Percentiles rank a stretch among this genome's conserved stretches.
Evolutionary conservation across 2,113 vertebrate genomes (phyloP).

Genomic region (Saguinus midas): DNA sequence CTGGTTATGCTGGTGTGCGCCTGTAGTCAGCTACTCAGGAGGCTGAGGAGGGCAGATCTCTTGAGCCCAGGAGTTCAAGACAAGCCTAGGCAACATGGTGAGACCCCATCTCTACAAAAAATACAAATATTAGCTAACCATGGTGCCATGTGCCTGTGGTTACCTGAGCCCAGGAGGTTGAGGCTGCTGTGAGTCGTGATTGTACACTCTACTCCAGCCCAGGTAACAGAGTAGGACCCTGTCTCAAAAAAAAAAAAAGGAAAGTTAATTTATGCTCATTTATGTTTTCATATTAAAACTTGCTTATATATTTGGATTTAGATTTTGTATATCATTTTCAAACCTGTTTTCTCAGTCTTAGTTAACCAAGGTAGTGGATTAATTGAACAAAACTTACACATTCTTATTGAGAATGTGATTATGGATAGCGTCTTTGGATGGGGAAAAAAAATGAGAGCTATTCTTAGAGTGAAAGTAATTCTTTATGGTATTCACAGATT

Average conservation of each 20-base stretch:
- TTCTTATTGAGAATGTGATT: not conserved
- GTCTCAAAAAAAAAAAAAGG: too few species aligned
- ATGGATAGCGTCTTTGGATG: conserved; percentile 4
- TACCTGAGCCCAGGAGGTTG: too few species aligned
- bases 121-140: not conserved
- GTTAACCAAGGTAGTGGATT: conserved; percentile 4
- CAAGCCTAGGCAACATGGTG: not conserved
- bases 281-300: conserved; percentile 44
- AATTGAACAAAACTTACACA: not conserved
- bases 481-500: conserved; percentile 39
- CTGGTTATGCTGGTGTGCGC: not conserved
- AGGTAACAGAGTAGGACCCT: too few species aligned
- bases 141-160: too few species aligned
- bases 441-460: not conserved
- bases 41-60: not conserved
- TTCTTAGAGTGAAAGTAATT: conserved; percentile 11
- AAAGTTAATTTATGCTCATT: conserved; percentile 18
- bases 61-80: not conserved
- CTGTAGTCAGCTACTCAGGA: not conserved
- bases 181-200: too few species aligned
- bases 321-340: not conserved
- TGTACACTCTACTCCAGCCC: too few species aligned
- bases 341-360: conserved; percentile 5
- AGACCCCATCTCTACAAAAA: not conserved
- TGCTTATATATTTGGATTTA: conserved; percentile 1